Base-by-base conservation (phyloP, 2,797 vertebrate species). In the Peromyscus nudipes region DNA sequence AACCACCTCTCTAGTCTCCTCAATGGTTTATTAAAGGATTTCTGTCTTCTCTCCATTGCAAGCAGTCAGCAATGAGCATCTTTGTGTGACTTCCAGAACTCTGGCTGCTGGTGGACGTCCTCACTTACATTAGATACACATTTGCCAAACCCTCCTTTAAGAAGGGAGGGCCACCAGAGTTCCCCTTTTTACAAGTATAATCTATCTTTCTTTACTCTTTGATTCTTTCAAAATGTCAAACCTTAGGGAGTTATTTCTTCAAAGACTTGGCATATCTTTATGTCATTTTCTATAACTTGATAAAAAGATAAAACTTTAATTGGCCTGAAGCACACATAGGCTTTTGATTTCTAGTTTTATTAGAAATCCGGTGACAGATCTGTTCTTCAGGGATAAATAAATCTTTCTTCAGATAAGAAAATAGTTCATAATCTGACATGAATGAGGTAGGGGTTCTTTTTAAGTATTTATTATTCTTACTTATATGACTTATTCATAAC, bases 271-370 rank as follows among this genome's bases (percentile, higher is more conserved):
- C 64, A n/a, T 67, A 46, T 0, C 25, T 94, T 85, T 92, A n/a
- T 88, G 75, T 65, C 62, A 29, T 90, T 94, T 82, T 79, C 73
- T 77, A 25, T 75, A 75, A 92, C 88, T 88, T 67, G 81, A 94
- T 94, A 76, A 69, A 90, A 92, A 87, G 80, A 96, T 89, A 92
- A 60, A 95, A 40, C 64, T 94, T 80, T 27, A 95, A 83, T 80
- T 31, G 19, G 31, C 55, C 31, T 6, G 19, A n/a, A 40, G 86
- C 69, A 17, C 43, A 25, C 14, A 37, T 14, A n/a, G 52, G 34
- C 34, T 80, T 95, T 96, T 52, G 77, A 76, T 83, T 95, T 76
- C 89, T 11, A 80, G 52, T 49, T 95, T 82, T 92, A 71, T 83
- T 76, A 92, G 88, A 90, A 95, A 81, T 81, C 73, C 60, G 85